Evolutionary conservation across 2,888 invertebrate genomes (phyloP), one percentile per base, ranked within the genome.

Genomic region (Athrips mouffetella): DNA sequence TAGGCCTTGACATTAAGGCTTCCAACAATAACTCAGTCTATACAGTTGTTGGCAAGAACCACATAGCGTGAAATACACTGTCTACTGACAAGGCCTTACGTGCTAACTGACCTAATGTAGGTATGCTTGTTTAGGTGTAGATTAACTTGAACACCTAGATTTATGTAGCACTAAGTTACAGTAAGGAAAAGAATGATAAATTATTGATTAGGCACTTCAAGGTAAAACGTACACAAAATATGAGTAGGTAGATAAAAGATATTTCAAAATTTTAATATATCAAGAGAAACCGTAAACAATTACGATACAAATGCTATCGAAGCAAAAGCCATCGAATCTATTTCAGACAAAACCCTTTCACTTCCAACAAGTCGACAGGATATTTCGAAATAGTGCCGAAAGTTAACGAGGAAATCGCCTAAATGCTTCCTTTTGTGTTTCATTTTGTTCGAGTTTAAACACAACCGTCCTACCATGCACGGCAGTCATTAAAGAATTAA

Each of bases 371-470:
- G 47, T 27, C 51, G 51, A 51, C 73, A 73, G 72, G 72, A 73
- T 73, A 68, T 76, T 68, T 69, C 51, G 63, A 74, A 76, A 74
- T 70, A 71, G 66, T 57, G 59, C 56, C 60, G 59, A 60, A 57
- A 64, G 60, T 57, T 68, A 62, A 70, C 59, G 57, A 74, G 65
- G 71, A 69, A 75, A 71, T 67, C 63, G 68, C 61, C 58, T 62
- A 67, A 73, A 65, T 57, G 63, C 58, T 68, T 73, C 72, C 70
- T 63, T 65, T 62, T 37, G 37, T 37, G 11, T 35, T 5, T 7
- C 33, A 3, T 3, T 33, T 33, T 33, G 27, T 27, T 10, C 27
- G 8, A 33, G 8, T 18, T 35, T 16, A 15, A 37, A 37, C 20
- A 37, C 37, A 10, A 11, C n/a, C n/a, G 35, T 18, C 37, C 21